phyloP scores from a whole-genome alignment of 2,113 vertebrate genomes.

The Eudorcas thomsonii region DNA sequence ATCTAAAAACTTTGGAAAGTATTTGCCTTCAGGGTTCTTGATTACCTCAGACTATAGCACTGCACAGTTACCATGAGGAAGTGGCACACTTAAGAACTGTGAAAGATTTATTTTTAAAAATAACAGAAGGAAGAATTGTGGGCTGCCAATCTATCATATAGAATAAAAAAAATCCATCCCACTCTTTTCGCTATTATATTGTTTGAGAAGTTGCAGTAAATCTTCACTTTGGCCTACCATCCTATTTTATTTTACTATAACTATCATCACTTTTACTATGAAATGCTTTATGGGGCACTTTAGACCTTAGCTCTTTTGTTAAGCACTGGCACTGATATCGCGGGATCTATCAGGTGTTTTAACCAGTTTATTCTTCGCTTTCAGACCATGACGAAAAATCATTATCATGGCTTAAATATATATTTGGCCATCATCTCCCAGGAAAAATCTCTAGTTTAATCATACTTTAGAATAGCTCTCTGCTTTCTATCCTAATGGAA shows the following conservation, averaged over 20 bases:
- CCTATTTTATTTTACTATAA: conserved; percentile 67
- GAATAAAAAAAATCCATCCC: conserved; percentile 33
- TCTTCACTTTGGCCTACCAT: conserved; percentile 31
- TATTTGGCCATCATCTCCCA: not conserved
- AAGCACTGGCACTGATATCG: not conserved
- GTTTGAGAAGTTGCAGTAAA: conserved; percentile 61
- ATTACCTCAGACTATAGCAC: conserved; percentile 36
- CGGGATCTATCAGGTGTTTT: conserved; percentile 11
- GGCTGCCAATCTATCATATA: conserved; percentile 21
- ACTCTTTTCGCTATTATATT: conserved; percentile 42
- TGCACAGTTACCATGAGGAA: not conserved
- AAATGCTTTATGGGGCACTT: conserved; percentile 65
- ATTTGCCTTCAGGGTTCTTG: conserved; percentile 16
- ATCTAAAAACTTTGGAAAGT: conserved; percentile 43
- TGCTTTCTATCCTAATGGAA: not conserved
- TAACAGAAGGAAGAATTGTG: not conserved
- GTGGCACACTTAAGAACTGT: not conserved
- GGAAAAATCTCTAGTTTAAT: conserved; percentile 11
- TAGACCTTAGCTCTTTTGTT: conserved; percentile 36
- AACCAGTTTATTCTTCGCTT: conserved; percentile 45
- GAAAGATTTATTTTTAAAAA: conserved; percentile 61
- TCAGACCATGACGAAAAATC: not conserved
- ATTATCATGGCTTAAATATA: not conserved
- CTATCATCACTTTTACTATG: conserved; percentile 61
- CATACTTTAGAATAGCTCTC: not conserved